phyloP scores from a whole-genome alignment of 2,888 invertebrate genomes.

The Sinotaia quadrata region DNA sequence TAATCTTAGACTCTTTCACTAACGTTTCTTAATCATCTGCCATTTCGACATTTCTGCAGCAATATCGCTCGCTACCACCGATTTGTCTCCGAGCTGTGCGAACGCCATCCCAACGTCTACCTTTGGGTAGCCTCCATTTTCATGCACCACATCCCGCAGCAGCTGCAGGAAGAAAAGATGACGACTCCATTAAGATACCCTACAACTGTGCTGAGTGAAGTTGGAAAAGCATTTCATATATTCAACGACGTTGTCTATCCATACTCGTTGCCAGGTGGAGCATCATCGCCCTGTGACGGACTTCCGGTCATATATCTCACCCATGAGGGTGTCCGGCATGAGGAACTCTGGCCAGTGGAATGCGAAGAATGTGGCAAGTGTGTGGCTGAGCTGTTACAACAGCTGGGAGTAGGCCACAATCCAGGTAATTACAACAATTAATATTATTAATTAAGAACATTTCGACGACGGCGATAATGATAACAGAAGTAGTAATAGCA shows the following conservation, averaged over 20 bases:
- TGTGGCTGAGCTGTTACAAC: not conserved
- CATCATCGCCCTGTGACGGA: not conserved
- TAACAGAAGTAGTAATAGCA: too few species aligned
- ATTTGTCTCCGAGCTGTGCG: not conserved
- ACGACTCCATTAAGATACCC: not conserved
- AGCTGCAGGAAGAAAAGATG: not conserved
- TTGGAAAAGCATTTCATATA: not conserved
- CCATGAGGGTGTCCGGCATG: not conserved
- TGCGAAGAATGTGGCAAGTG: conserved; percentile 1
- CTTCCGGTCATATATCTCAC: not conserved
- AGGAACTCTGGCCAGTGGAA: not conserved
- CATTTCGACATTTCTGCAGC: too few species aligned
- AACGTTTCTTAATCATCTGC: too few species aligned
- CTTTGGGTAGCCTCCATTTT: not conserved
- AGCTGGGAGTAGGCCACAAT: not conserved
- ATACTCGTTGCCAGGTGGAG: too few species aligned
- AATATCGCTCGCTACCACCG: not conserved
- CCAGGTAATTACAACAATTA: too few species aligned
- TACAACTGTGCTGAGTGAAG: not conserved
- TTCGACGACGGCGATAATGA: too few species aligned
- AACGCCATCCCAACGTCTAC: not conserved
- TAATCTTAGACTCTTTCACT: too few species aligned
- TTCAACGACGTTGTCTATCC: too few species aligned
- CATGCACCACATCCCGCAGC: not conserved
- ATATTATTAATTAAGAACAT: too few species aligned